Percentiles rank a stretch among this genome's conserved stretches.
Evolutionary conservation across 2,113 vertebrate genomes (phyloP).

Genomic region (Phoenicopterus ruber): DNA sequence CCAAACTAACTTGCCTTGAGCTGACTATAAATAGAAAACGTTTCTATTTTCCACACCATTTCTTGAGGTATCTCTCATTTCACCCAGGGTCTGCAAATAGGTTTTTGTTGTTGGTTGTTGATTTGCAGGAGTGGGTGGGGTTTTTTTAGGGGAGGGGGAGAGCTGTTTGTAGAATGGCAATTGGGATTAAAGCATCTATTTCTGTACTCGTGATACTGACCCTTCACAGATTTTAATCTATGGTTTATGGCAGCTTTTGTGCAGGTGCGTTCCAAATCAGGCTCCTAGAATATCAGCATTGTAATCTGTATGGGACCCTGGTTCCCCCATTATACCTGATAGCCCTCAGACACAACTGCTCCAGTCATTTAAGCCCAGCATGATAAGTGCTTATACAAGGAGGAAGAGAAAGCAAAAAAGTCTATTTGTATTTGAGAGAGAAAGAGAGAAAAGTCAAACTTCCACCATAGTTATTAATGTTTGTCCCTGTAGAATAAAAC

Average conservation of each 20-base stretch:
- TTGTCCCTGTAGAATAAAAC: neutral
- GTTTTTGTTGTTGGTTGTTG: neutral
- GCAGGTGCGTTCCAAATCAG: neutral
- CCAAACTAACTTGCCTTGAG: slow-evolving; percentile 3
- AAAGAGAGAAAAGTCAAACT: neutral
- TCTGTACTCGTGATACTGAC: neutral
- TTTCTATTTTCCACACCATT: slow-evolving; percentile 34
- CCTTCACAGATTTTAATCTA: neutral
- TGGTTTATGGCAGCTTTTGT: neutral
- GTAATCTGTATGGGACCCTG: neutral
- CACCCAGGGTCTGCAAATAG: neutral
- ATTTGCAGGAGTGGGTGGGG: neutral
- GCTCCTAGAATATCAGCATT: neutral
- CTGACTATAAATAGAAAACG: neutral
- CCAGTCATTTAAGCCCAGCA: neutral
- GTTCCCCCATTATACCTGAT: neutral
- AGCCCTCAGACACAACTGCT: neutral
- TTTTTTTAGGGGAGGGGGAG: rapidly evolving
- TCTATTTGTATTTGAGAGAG: neutral
- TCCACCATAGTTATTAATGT: neutral
- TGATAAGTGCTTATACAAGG: neutral
- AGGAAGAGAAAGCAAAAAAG: neutral
- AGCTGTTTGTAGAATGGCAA: neutral
- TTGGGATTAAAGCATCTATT: neutral
- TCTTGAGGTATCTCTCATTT: slow-evolving; percentile 21